Conservation (phyloP, 1,140 invertebrate species). For the Harlomillsia oculata region DNA sequence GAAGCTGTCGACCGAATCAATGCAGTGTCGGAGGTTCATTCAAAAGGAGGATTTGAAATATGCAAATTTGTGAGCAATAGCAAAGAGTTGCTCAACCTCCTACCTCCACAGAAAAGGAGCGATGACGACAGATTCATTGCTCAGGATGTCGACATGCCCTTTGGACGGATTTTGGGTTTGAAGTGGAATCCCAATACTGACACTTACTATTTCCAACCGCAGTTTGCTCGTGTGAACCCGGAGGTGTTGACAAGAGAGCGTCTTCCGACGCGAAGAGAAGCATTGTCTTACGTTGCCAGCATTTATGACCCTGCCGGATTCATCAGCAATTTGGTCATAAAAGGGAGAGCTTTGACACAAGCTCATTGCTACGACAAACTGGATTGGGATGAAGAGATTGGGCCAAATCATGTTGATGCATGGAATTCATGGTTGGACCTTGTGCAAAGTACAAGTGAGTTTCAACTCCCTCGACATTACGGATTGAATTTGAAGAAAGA, state of each 20-base stretch:
- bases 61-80: neutral
- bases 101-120: neutral
- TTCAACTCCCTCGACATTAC: conserved; percentile 12
- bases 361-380: conserved; percentile 22
- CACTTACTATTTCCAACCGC: conserved; percentile 11
- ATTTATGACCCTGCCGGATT: conserved; percentile 37
- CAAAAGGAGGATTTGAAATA: conserved; percentile 15
- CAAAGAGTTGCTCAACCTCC: neutral
- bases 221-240: neutral
- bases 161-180: neutral
- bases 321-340: conserved; percentile 13
- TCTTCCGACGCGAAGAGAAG: conserved; percentile 23
- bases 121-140: neutral
- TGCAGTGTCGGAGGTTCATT: neutral
- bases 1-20: neutral
- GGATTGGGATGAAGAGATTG: conserved; percentile 28
- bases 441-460: neutral
- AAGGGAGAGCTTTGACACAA: conserved; percentile 29
- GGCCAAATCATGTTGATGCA: neutral
- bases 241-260: neutral
- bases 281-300: conserved; percentile 11
- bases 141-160: neutral
- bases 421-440: conserved; percentile 26
- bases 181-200: conserved; percentile 17
- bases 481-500: neutral